Evolutionary conservation across 2,888 invertebrate genomes (phyloP).

Genomic region (Drosophila pseudotalamancana): DNA sequence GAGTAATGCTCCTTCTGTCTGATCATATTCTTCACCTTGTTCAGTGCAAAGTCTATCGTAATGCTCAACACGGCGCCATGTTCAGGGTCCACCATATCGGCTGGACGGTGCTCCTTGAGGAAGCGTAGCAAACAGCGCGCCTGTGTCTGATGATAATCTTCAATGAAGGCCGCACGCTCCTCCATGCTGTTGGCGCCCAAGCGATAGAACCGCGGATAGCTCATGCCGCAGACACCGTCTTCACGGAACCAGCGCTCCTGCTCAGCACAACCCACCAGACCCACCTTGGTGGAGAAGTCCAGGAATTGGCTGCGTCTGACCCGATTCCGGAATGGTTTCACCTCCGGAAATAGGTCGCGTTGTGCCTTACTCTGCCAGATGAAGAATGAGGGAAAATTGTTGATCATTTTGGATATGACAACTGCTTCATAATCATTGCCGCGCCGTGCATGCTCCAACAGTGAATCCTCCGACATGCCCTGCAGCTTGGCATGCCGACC

Average conservation of each 20-base stretch:
- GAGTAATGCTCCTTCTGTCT: constrained; percentile 65
- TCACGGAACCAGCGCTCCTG: constrained; percentile 80
- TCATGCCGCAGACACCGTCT: constrained; percentile 84
- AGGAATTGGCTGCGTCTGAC: constrained; percentile 71
- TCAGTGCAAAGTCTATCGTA: constrained; percentile 67
- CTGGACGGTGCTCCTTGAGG: constrained; percentile 54
- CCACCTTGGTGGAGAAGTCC: constrained; percentile 85
- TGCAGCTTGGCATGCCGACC: constrained; percentile 77
- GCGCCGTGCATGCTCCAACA: constrained; percentile 76
- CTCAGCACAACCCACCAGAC: constrained; percentile 83
- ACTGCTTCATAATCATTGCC: constrained; percentile 83
- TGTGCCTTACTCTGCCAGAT: constrained; percentile 87
- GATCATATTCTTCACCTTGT: constrained; percentile 60
- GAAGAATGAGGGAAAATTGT: constrained; percentile 88
- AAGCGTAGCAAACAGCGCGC: constrained; percentile 90
- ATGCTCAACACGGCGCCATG: constrained; percentile 84
- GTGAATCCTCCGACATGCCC: constrained; percentile 69
- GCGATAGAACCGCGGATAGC: constrained; percentile 88
- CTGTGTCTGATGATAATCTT: constrained; percentile 91
- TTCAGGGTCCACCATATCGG: constrained; percentile 84
- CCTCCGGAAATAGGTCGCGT: constrained; percentile 68
- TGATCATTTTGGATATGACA: constrained; percentile 87
- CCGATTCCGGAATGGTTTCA: constrained; percentile 79
- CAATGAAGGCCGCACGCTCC: constrained; percentile 76
- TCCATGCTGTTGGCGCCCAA: constrained; percentile 69